phyloP scores from a whole-genome alignment of 2,888 invertebrate species.

The Temnothorax ravouxi region DNA sequence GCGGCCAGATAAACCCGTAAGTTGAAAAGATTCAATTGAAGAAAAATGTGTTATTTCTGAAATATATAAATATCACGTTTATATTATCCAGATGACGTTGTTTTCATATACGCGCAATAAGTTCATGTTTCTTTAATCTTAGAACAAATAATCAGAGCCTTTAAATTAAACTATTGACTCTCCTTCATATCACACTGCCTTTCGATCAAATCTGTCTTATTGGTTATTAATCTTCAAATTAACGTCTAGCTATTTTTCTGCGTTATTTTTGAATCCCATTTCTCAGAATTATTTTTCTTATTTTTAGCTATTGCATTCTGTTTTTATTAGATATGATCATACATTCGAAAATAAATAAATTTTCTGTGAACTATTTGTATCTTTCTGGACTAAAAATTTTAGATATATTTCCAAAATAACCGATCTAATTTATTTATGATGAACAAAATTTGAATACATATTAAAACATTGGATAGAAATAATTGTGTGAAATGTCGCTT shows the following conservation, averaged over 20 bases:
- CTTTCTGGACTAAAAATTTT: background rate
- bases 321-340: background rate
- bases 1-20: background rate
- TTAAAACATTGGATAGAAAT: background rate
- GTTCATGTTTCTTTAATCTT: background rate
- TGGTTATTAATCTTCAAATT: background rate
- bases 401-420: conserved; percentile 6
- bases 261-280: background rate
- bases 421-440: background rate
- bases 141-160: background rate
- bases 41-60: background rate
- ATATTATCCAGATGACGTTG: background rate
- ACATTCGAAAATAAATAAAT: background rate
- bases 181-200: background rate
- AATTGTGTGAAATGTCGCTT: background rate
- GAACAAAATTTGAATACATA: background rate
- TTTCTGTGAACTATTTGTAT: background rate
- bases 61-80: background rate
- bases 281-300: background rate
- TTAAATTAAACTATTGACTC: background rate
- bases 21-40: background rate
- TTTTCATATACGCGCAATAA: background rate
- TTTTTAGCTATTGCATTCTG: background rate
- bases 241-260: background rate
- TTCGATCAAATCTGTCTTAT: background rate